These are phyloP conservation scores for Isichthys henryi DNA, from an alignment of 2,113 vertebrate species.

Conservation along the genomic window DNA sequence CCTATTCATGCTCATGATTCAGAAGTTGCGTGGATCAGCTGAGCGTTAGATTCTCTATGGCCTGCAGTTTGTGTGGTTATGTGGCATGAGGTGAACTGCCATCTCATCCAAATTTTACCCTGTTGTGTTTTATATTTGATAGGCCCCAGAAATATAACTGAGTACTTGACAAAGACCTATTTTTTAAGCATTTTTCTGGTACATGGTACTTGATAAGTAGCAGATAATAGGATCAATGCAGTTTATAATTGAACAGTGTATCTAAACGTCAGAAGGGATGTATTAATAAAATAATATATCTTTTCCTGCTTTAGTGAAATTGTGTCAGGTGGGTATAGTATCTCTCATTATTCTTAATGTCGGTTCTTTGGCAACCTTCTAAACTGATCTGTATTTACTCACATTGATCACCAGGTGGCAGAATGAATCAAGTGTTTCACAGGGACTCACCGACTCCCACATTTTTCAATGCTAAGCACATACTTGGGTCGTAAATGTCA, in stretches of 20 bases:
- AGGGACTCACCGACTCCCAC: background rate
- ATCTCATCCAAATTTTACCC: background rate
- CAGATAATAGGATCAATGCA: background rate
- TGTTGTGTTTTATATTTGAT: background rate
- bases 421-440: background rate
- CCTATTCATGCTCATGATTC: background rate
- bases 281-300: background rate
- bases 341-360: background rate
- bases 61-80: background rate
- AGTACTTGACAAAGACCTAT: background rate
- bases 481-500: slow-evolving; percentile 5
- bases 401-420: slow-evolving; percentile 12
- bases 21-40: background rate
- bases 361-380: background rate
- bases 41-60: background rate
- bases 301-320: background rate
- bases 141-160: background rate
- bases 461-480: slow-evolving; percentile 16
- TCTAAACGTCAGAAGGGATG: background rate
- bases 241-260: background rate
- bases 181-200: background rate
- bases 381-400: background rate
- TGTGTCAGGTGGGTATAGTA: background rate
- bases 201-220: background rate
- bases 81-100: background rate